Evolutionary conservation across 2,797 vertebrate genomes (phyloP).

Genomic region (Enteromius mattozi): DNA sequence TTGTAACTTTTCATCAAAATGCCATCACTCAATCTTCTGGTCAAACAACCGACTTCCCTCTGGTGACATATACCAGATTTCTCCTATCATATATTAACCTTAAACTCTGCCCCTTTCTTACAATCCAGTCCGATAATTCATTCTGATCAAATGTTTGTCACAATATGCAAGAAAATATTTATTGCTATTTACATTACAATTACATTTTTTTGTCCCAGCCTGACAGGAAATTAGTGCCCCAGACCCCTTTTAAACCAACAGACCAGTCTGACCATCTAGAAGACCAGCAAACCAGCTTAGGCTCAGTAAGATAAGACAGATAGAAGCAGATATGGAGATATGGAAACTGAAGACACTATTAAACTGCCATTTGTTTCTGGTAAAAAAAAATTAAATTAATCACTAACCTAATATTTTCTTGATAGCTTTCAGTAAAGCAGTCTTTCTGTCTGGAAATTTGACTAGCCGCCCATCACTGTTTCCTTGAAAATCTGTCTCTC

Average conservation of each 20-base stretch:
- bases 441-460: constrained; percentile 74
- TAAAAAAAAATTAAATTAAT: neutral
- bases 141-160: neutral
- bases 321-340: neutral
- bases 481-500: constrained; percentile 44
- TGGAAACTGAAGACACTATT: neutral
- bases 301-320: neutral
- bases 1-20: neutral
- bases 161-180: neutral
- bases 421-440: constrained; percentile 80
- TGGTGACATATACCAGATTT: neutral
- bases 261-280: neutral
- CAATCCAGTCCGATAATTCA: neutral
- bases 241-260: neutral
- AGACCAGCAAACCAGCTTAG: neutral
- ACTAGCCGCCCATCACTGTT: constrained; percentile 47
- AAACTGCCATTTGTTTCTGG: neutral
- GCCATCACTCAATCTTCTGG: neutral
- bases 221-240: neutral
- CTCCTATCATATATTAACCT: neutral
- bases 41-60: neutral
- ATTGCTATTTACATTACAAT: neutral
- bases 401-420: constrained; percentile 83
- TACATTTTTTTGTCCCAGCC: neutral
- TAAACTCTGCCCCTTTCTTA: neutral